Evolutionary conservation across 2,113 vertebrate species (phyloP).

Genomic region (Boulengeromyrus knoepffleri): DNA sequence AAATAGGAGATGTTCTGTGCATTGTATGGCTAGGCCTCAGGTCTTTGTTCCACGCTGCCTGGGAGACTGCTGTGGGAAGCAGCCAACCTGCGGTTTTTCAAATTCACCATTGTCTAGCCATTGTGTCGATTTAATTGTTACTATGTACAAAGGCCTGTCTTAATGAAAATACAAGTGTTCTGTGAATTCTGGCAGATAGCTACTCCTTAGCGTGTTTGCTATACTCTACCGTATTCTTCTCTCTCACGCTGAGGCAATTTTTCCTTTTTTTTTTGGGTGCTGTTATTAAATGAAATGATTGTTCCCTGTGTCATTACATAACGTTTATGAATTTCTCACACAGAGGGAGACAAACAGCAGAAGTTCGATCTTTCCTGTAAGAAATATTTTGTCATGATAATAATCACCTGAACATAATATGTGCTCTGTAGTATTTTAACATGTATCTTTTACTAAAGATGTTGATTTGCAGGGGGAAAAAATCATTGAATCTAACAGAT

Average conservation of each 20-base stretch:
- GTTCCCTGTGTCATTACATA: background rate
- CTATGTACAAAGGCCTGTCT: constrained; percentile 60
- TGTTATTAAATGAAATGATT: background rate
- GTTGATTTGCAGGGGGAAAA: background rate
- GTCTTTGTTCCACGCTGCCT: constrained; percentile 58
- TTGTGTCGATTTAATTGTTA: constrained; percentile 63
- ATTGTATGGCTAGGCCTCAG: constrained; percentile 52
- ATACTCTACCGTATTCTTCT: constrained; percentile 46
- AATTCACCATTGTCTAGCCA: constrained; percentile 55
- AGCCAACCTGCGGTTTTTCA: constrained; percentile 63
- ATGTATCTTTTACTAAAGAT: background rate
- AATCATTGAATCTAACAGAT: background rate
- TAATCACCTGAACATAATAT: background rate
- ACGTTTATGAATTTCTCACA: constrained; percentile 11
- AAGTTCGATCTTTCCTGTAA: background rate
- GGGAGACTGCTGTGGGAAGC: constrained; percentile 62
- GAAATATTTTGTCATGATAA: background rate
- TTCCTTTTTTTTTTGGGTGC: constrained; percentile 13
- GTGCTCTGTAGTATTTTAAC: background rate
- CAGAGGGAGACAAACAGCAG: background rate
- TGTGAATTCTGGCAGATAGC: constrained; percentile 57
- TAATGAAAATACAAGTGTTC: constrained; percentile 56
- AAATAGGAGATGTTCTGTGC: constrained; percentile 59
- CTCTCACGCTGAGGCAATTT: background rate
- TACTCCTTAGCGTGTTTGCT: constrained; percentile 50